These are phyloP conservation scores for Hermaeophaga mercurialis DNA, from an alignment of 2,888 invertebrate species.

Conservation along the genomic window DNA sequence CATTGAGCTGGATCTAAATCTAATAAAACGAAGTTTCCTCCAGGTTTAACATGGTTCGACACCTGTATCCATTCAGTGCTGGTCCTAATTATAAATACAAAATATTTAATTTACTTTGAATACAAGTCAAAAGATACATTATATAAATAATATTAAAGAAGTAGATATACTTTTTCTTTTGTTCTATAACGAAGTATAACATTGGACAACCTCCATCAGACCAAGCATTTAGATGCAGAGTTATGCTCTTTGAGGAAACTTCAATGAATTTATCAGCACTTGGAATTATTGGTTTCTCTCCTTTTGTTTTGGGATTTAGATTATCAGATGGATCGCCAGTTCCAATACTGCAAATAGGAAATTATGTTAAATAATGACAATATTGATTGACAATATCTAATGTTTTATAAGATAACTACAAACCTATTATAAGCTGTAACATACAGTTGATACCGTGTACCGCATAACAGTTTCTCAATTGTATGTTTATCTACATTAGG, in stretches of 20 bases:
- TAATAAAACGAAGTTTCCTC: conserved; percentile 87
- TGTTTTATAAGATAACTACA: too few species aligned
- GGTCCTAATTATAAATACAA: conserved; percentile 61
- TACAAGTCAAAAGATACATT: too few species aligned
- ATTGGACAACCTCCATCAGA: conserved; percentile 94
- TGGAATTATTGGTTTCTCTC: conserved; percentile 91
- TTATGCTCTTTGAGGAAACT: conserved; percentile 91
- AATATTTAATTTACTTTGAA: not conserved
- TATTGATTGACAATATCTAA: too few species aligned
- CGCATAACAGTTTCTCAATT: conserved; percentile 87
- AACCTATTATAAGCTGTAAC: conserved; percentile 93
- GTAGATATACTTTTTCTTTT: conserved; percentile 78
- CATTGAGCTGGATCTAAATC: conserved; percentile 93
- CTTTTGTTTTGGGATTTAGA: conserved; percentile 87
- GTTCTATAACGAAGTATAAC: conserved; percentile 93
- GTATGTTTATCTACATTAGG: conserved; percentile 81
- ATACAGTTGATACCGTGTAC: conserved; percentile 91
- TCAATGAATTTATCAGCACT: conserved; percentile 90
- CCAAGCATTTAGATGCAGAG: conserved; percentile 91
- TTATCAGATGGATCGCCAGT: conserved; percentile 90
- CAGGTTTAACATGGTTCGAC: conserved; percentile 89
- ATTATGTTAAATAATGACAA: not conserved
- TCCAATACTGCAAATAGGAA: conserved; percentile 79
- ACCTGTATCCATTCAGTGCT: conserved; percentile 93
- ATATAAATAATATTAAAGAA: conserved; percentile 2